Conservation (phyloP, 2,888 invertebrate genomes). For the Thysanoteuthis rhombus region DNA sequence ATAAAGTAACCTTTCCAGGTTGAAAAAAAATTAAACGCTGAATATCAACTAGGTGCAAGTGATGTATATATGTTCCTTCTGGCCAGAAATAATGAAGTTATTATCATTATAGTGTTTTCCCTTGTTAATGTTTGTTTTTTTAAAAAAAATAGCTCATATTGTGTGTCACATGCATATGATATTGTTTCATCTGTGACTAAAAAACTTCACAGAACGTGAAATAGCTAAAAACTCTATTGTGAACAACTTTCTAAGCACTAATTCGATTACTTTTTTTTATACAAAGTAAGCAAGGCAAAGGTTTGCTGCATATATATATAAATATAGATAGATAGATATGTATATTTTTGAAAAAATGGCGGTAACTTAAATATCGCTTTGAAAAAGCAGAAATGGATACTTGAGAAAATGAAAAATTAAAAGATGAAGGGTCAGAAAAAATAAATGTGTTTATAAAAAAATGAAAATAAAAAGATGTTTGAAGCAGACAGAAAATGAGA, state of each 20-base stretch:
- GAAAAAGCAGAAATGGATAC: slow-evolving; percentile 12
- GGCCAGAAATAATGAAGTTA: background rate
- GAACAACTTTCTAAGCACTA: slow-evolving; percentile 1
- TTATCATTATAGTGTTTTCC: background rate
- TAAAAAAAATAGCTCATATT: background rate
- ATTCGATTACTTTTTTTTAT: background rate
- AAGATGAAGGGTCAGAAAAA: background rate
- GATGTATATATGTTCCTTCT: background rate
- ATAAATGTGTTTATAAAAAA: background rate
- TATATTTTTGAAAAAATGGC: background rate
- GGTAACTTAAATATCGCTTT: background rate
- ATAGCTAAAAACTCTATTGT: background rate
- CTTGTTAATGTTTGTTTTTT: background rate
- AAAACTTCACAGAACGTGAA: background rate
- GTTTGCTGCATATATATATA: slow-evolving; percentile 19
- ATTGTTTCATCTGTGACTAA: background rate
- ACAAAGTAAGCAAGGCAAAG: background rate
- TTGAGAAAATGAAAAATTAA: background rate
- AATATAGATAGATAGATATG: background rate
- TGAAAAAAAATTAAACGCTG: background rate
- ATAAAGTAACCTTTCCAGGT: background rate
- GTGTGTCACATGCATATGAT: background rate
- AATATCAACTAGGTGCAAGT: background rate
- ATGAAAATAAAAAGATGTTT: background rate
- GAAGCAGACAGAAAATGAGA: background rate